Conservation (phyloP, 1,140 invertebrate genomes). For the Drosophila pallidifrons region DNA sequence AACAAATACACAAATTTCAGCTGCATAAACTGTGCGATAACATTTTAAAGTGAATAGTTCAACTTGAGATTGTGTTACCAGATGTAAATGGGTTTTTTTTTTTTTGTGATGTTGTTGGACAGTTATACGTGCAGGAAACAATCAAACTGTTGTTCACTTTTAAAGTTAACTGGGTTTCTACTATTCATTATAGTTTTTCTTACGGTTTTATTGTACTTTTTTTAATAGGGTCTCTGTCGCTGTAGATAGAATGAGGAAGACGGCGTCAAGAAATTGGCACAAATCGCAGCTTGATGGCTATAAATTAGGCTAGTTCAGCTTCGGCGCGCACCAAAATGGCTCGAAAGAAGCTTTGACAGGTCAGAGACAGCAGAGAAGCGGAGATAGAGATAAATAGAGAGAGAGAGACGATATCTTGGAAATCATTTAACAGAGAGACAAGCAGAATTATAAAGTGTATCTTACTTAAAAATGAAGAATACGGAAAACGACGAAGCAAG, state of each 20-base stretch:
- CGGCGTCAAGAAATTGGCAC: conserved; percentile 57
- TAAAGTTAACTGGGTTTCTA: conserved; percentile 1
- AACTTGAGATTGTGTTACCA: neutral
- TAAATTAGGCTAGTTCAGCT: conserved; percentile 62
- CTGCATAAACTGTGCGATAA: conserved; percentile 1
- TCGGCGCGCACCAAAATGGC: conserved; percentile 26
- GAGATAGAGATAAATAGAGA: conserved; percentile 18
- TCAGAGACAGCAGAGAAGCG: conserved; percentile 11
- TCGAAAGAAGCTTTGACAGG: conserved; percentile 6
- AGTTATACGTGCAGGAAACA: conserved; percentile 21
- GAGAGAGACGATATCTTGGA: conserved; percentile 1
- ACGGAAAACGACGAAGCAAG: conserved; percentile 1
- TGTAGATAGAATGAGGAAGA: conserved; percentile 13
- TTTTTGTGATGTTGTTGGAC: neutral
- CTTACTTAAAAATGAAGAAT: conserved; percentile 27
- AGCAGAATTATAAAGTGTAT: conserved; percentile 23
- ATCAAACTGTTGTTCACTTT: conserved; percentile 12
- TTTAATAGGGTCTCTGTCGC: no score
- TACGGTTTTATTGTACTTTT: no score
- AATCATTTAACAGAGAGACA: conserved; percentile 24
- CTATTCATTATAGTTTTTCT: conserved; percentile 5
- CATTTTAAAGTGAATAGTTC: neutral
- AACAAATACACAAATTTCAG: neutral
- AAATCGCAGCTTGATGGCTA: conserved; percentile 70
- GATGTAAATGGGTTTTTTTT: neutral